Conservation (phyloP, 2,888 invertebrate genomes). For the Lampropteryx suffumata region DNA sequence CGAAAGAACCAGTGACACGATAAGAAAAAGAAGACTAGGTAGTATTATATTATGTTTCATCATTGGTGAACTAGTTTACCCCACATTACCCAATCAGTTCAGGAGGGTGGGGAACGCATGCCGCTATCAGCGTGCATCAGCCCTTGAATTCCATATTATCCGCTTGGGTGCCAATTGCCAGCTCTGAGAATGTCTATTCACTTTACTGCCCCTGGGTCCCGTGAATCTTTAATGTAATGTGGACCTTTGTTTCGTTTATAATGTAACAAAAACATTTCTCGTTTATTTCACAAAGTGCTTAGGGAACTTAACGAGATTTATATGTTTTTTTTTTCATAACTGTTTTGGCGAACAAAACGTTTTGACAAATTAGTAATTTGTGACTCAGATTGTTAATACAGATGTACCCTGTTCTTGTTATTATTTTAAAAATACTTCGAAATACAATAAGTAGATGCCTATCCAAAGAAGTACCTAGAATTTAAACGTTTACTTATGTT, state of each 20-base stretch:
- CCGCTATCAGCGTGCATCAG: constrained; percentile 24
- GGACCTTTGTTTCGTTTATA: constrained; percentile 16
- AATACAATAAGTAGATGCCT: no score
- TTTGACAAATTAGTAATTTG: constrained; percentile 14
- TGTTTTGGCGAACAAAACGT: constrained; percentile 8
- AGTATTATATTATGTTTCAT: no score
- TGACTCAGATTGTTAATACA: background rate
- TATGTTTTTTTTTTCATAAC: constrained; percentile 14
- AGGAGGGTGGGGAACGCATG: constrained; percentile 12
- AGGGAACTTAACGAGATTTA: constrained; percentile 18
- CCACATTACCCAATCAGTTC: constrained; percentile 13
- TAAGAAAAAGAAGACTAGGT: no score
- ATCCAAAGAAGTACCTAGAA: no score
- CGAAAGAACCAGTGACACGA: no score
- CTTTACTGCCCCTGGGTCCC: constrained; percentile 14
- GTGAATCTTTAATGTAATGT: constrained; percentile 8
- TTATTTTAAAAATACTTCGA: no score
- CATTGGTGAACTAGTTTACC: constrained; percentile 16
- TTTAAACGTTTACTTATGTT: background rate
- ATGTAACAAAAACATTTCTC: constrained; percentile 18
- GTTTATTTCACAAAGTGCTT: constrained; percentile 22
- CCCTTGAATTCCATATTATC: constrained; percentile 25
- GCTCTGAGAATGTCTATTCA: constrained; percentile 17
- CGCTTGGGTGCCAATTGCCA: constrained; percentile 19
- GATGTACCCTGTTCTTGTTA: no score